Percentiles rank a stretch among this genome's conserved stretches.
These are phyloP conservation scores for Pseudochirops cupreus DNA, from an alignment of 2,797 vertebrate genomes.

Conservation along the genomic window DNA sequence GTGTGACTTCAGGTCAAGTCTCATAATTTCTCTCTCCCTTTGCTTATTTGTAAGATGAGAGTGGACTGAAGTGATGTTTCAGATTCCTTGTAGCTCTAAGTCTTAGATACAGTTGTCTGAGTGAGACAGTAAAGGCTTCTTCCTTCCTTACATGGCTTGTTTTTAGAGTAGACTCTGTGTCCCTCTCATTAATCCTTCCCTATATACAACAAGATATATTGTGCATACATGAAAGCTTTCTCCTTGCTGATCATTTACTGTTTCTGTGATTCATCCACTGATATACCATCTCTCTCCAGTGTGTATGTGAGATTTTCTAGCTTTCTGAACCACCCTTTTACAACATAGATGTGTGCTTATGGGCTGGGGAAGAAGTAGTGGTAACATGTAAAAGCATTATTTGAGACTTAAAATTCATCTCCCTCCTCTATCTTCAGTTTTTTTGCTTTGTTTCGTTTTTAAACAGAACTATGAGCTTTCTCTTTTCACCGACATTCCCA, in stretches of 20 bases:
- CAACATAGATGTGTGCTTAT: neutral
- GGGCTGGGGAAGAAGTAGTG: neutral
- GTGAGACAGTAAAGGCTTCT: neutral
- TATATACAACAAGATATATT: neutral
- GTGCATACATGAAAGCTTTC: neutral
- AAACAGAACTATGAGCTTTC: neutral
- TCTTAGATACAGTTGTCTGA: neutral
- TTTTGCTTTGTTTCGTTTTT: neutral
- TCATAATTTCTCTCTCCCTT: neutral
- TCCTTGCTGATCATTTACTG: neutral
- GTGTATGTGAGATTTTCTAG: neutral
- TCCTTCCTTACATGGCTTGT: neutral
- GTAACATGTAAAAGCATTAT: neutral
- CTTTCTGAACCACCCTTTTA: neutral
- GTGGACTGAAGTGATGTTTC: fast-evolving
- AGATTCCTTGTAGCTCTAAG: neutral
- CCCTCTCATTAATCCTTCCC: neutral
- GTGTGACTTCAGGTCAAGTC: neutral
- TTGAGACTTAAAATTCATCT: neutral
- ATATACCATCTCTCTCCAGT: neutral
- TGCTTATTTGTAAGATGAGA: neutral
- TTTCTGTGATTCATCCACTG: neutral
- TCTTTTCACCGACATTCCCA: neutral
- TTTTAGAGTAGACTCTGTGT: neutral
- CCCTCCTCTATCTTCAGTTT: neutral